Conservation (phyloP, 2,888 invertebrate species). For the Portevinia maculata region DNA sequence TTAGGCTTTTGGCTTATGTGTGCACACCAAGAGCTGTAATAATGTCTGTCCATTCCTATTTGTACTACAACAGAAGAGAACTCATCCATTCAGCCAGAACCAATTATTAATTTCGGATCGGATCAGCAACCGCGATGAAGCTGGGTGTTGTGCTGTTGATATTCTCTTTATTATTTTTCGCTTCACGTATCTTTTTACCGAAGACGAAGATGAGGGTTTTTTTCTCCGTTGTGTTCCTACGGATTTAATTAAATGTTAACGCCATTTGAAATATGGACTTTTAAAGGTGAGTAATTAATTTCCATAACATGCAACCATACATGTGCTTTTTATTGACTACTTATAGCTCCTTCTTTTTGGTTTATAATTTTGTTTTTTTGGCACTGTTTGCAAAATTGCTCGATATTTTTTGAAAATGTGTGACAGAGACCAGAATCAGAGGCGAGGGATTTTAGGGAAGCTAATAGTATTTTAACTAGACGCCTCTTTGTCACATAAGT, state of each 20-base stretch:
- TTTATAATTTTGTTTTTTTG: background rate
- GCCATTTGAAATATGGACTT: slow-evolving; percentile 72
- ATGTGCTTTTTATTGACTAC: slow-evolving; percentile 47
- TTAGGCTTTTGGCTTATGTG: slow-evolving; percentile 24
- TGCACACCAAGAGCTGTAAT: slow-evolving; percentile 22
- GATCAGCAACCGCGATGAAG: slow-evolving; percentile 67
- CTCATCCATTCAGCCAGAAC: slow-evolving; percentile 68
- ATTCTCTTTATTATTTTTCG: slow-evolving; percentile 49
- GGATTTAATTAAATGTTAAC: slow-evolving; percentile 73
- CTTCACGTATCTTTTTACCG: slow-evolving; percentile 22
- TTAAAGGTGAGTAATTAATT: slow-evolving; percentile 73
- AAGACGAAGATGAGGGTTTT: slow-evolving; percentile 9
- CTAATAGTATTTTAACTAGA: too few relatives aligned
- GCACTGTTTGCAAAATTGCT: background rate
- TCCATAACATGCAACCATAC: slow-evolving; percentile 67
- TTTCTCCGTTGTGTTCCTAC: slow-evolving; percentile 27
- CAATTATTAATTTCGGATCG: slow-evolving; percentile 73
- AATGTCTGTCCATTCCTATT: slow-evolving; percentile 55
- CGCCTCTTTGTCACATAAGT: too few relatives aligned
- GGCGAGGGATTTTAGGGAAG: too few relatives aligned
- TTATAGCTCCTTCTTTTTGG: slow-evolving; percentile 45
- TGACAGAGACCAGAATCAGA: too few relatives aligned
- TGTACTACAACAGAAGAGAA: slow-evolving; percentile 40
- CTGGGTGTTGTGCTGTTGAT: slow-evolving; percentile 62
- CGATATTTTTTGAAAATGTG: background rate